These are phyloP conservation scores for Dynastes grantii DNA, from an alignment of 2,888 invertebrate genomes.

Conservation along the genomic window DNA sequence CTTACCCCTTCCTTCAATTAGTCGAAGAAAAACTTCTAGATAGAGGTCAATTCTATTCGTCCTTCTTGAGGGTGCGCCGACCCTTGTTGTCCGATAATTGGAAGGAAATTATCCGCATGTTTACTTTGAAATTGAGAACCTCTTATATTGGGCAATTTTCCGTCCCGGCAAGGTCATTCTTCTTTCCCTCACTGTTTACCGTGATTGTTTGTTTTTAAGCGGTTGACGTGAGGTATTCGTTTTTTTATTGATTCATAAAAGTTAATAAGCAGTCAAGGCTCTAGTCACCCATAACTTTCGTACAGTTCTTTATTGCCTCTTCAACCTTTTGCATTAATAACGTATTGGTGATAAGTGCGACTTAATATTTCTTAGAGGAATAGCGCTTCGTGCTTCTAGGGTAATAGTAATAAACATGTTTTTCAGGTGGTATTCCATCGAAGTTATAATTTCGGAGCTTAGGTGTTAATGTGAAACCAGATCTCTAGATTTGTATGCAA, in stretches of 20 bases:
- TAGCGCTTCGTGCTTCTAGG: neutral
- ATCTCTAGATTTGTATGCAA: too few species aligned
- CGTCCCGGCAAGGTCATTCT: neutral
- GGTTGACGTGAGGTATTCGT: neutral
- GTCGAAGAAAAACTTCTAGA: neutral
- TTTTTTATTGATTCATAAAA: constrained; percentile 23
- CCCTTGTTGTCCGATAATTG: constrained; percentile 1
- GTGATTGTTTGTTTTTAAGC: constrained; percentile 23
- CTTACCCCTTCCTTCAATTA: neutral
- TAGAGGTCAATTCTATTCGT: neutral
- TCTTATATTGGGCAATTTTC: constrained; percentile 11
- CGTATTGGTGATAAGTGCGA: neutral
- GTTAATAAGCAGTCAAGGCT: constrained; percentile 1
- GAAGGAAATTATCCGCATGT: constrained; percentile 2
- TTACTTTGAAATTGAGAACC: neutral
- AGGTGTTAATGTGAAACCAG: too few species aligned
- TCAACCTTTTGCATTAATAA: neutral
- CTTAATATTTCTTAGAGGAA: neutral
- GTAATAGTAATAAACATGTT: neutral
- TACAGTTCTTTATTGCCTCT: constrained; percentile 2
- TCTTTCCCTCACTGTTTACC: neutral
- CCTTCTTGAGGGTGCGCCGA: constrained; percentile 1
- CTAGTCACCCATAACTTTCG: neutral
- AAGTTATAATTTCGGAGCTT: too few species aligned
- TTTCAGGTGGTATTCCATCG: neutral